Percentiles rank a stretch among this genome's conserved stretches.
phyloP scores from a whole-genome alignment of 2,113 vertebrate genomes.

The sheep (Ovis aries) region ARS-UI_Ramb_v3.0 NC_056057.1:73501501-73502000 shows the following conservation, averaged over 20 bases:
- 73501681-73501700: not conserved
- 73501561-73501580: not conserved
- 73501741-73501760: not conserved
- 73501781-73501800: not conserved
- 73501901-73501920: not conserved
- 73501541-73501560: not conserved
- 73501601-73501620: conserved; percentile 12
- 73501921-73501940: not conserved
- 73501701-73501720: not conserved
- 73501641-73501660: not conserved
- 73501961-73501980: not conserved
- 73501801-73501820: not conserved
- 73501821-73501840: not conserved
- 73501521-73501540: not conserved
- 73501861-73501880: not conserved
- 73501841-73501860: not conserved
- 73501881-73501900: not conserved
- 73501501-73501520: not conserved
- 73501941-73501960: not conserved
- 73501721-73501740: not conserved
- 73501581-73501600: not conserved
- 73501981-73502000: not conserved
- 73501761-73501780: not conserved
- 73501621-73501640: not conserved
- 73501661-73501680: not conserved